Conservation (phyloP, 1,140 invertebrate genomes). For the Leptinotarsa lineolata region DNA sequence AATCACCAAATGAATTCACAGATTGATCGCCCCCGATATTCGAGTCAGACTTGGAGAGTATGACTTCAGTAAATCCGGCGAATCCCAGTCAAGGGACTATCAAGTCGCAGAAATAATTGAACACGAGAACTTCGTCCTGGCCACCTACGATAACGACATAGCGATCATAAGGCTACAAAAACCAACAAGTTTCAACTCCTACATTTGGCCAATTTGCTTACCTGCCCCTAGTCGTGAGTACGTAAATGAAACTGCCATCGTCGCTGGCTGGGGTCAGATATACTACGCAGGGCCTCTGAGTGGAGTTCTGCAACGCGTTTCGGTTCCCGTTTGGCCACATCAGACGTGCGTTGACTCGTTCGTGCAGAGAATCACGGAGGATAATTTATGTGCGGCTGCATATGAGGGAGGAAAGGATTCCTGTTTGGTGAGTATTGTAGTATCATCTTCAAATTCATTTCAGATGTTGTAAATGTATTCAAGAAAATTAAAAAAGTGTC, state of each 20-base stretch:
- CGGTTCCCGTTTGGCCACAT: slow-evolving; percentile 80
- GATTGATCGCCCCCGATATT: slow-evolving; percentile 65
- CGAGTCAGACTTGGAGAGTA: slow-evolving; percentile 79
- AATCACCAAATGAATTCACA: background rate
- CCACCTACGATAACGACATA: slow-evolving; percentile 78
- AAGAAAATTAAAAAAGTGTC: too few relatives aligned
- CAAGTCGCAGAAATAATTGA: slow-evolving; percentile 65
- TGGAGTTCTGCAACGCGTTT: slow-evolving; percentile 73
- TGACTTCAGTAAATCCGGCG: slow-evolving; percentile 68
- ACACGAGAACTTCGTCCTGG: slow-evolving; percentile 67
- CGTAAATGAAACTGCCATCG: slow-evolving; percentile 68
- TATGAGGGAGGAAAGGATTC: slow-evolving; percentile 75
- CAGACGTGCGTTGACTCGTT: slow-evolving; percentile 68
- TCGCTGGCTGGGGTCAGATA: slow-evolving; percentile 75
- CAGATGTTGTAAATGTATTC: too few relatives aligned
- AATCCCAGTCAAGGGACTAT: slow-evolving; percentile 69
- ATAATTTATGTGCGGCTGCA: slow-evolving; percentile 73
- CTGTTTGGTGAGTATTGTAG: slow-evolving; percentile 67
- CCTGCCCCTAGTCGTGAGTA: slow-evolving; percentile 67
- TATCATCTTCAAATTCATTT: background rate
- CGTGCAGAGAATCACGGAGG: slow-evolving; percentile 66
- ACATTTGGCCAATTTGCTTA: slow-evolving; percentile 84
- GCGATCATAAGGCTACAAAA: slow-evolving; percentile 74
- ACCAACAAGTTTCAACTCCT: slow-evolving; percentile 72
- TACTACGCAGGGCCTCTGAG: slow-evolving; percentile 71